Evolutionary conservation across 2,888 invertebrate genomes (phyloP), one percentile per base, ranked within the genome.

Genomic region (Drosophila suboccidentalis): DNA sequence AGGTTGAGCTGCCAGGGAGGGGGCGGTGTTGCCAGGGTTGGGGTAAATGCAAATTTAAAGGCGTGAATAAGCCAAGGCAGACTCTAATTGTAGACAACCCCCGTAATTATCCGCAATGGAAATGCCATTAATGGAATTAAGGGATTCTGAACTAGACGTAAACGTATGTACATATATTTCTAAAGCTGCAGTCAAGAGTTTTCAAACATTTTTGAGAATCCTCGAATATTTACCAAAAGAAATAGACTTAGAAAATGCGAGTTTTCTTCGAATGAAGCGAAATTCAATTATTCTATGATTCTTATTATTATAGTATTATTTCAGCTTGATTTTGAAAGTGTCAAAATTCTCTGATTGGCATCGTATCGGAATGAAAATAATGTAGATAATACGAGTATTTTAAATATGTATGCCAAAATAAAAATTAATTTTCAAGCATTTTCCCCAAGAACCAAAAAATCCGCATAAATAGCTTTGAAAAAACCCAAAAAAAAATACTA

Each of bases 61-160:
- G 90, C 89, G 83, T 87, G 89, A 83, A 83, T 86, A 83, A 89
- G 89, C 87, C 79, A 77, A 68, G 71, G 78, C 68, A 75, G 64
- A 78, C 82, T 85, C 82, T 80, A 85, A 90, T 90, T 85, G 88
- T 82, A 75, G 78, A 81, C 87, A 83, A 78, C 83, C 81, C 83
- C 75, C 80, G 85, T 81, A 89, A 89, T 90, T 90, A 91, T 90
- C 78, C 86, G 79, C 88, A 90, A 91, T 85, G 85, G 86, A 88
- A 89, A 90, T 81, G 84, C 87, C 85, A 90, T 92, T 91, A 91
- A 91, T 83, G 92, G 83, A 67, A 91, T 92, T 91, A 91, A 86
- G 82, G 83, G 69, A 82, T 82, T 49, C 57, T 32, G 22, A 55
- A 19, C 57, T 38, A 41, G 22, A 58, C 19, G 26, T 36, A 0